Base-by-base conservation (phyloP, 2,113 vertebrate genomes). In the Illadopsis cleaveri region DNA sequence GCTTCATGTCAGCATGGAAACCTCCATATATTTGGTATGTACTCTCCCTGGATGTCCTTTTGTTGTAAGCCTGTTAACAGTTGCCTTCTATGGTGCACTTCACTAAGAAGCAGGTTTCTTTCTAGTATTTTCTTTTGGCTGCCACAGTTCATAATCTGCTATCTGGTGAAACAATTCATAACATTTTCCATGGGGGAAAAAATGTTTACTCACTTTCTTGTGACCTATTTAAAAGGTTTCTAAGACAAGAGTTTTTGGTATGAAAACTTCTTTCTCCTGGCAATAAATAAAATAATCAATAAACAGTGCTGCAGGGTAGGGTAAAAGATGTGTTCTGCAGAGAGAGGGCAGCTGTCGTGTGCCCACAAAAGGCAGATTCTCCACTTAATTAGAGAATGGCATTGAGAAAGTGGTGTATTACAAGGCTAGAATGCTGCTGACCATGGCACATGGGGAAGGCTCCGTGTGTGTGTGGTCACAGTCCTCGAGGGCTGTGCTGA, bases 391-490 rank as follows among this genome's bases (percentile, higher is more conserved):
- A 51, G 40, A 22, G 27, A 82, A 40, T 24, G 31, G 17, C 28
- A 3, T 54, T 70, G 23, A 65, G 68, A 66, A 56, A 18, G 27
- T 30, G 16, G 5, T 51, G 8, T 86, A 5, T 84, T 60, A 40
- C 27, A 48, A 42, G 25, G 19, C 56, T 71, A 5, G 72, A 81
- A 37, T 0, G 7, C 38, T 15, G 4, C 44, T 88, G 54, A n/a
- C 50, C 0, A 0, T 35, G 69, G 37, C 35, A 82, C 35, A 10
- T 0, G 2, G 51, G 38, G 31, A 37, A 58, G 40, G 14, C 44
- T 47, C 3, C 28, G 13, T 3, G 3, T 48, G 62, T 44, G 54
- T 88, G 76, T 78, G 72, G 65, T 58, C 65, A 8, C 25, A 30
- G 37, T 30, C 40, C 89, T 79, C 54, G 40, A 23, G 72, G 83